Conservation (phyloP, 2,888 invertebrate genomes). For the Scrobipalpa costella region DNA sequence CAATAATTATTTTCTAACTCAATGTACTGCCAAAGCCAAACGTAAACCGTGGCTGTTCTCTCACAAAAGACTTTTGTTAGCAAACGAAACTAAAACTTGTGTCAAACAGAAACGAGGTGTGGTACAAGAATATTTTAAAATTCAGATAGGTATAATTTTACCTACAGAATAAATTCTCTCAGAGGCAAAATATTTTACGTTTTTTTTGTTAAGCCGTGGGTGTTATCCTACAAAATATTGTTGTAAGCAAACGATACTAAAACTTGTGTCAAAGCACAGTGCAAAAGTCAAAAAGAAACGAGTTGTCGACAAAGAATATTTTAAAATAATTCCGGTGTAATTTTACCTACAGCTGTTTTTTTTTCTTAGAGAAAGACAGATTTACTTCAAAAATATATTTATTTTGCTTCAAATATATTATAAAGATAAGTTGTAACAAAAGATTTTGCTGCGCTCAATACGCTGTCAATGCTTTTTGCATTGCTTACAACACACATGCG, state of each 20-base stretch:
- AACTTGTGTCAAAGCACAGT: slow-evolving; percentile 50
- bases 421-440: no score
- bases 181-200: slow-evolving; percentile 3
- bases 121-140: slow-evolving; percentile 39
- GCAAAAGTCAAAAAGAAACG: no score
- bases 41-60: slow-evolving; percentile 32
- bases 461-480: no score
- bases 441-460: no score
- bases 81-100: slow-evolving; percentile 48
- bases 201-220: slow-evolving; percentile 20
- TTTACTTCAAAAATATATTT: no score
- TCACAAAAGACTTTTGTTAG: slow-evolving; percentile 55
- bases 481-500: no score
- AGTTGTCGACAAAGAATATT: slow-evolving; percentile 25
- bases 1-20: slow-evolving; percentile 9
- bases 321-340: no score
- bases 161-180: not conserved
- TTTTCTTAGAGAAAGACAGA: no score
- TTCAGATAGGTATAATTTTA: slow-evolving; percentile 16
- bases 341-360: no score
- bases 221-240: slow-evolving; percentile 50
- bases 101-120: slow-evolving; percentile 44
- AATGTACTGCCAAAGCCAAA: slow-evolving; percentile 16
- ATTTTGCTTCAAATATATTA: no score
- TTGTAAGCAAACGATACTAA: slow-evolving; percentile 49